A percentile compares a stretch with the other conserved stretches of the same genome.
phyloP scores from a whole-genome alignment of 1,140 invertebrate species.

The Bombus difficillimus region DNA sequence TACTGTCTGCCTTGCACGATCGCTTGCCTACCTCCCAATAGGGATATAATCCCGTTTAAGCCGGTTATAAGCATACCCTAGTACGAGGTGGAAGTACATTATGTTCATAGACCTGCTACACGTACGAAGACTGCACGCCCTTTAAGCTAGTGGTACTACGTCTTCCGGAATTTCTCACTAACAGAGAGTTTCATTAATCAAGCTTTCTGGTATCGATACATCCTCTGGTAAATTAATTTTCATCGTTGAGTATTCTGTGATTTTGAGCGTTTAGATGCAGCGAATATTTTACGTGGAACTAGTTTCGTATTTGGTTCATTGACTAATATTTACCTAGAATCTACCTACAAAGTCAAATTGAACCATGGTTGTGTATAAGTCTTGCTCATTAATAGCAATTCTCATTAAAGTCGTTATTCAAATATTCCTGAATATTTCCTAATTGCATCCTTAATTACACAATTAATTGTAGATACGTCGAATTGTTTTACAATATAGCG shows the following conservation, averaged over 20 bases:
- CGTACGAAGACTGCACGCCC: conserved; percentile 24
- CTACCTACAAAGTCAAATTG: too few relatives aligned
- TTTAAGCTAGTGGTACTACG: neutral
- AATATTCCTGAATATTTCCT: too few relatives aligned
- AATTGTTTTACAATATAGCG: too few relatives aligned
- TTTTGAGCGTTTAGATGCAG: neutral
- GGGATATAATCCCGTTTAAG: conserved; percentile 64
- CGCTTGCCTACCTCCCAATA: conserved; percentile 36
- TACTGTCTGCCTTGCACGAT: conserved; percentile 14
- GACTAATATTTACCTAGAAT: neutral
- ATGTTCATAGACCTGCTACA: conserved; percentile 29
- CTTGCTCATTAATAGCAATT: too few relatives aligned
- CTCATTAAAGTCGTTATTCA: too few relatives aligned
- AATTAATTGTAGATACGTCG: too few relatives aligned
- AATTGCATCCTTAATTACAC: too few relatives aligned
- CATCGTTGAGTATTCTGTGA: neutral
- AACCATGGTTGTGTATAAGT: too few relatives aligned
- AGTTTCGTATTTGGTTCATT: neutral
- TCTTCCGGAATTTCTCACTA: conserved; percentile 44
- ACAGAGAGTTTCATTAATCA: conserved; percentile 30
- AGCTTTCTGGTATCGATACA: neutral
- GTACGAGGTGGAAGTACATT: conserved; percentile 24
- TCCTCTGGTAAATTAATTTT: conserved; percentile 6
- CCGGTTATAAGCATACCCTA: conserved; percentile 54
- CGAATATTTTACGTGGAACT: neutral